Base-by-base conservation (phyloP, 1,140 invertebrate genomes). In the Caenorhabditis brenneri region DNA sequence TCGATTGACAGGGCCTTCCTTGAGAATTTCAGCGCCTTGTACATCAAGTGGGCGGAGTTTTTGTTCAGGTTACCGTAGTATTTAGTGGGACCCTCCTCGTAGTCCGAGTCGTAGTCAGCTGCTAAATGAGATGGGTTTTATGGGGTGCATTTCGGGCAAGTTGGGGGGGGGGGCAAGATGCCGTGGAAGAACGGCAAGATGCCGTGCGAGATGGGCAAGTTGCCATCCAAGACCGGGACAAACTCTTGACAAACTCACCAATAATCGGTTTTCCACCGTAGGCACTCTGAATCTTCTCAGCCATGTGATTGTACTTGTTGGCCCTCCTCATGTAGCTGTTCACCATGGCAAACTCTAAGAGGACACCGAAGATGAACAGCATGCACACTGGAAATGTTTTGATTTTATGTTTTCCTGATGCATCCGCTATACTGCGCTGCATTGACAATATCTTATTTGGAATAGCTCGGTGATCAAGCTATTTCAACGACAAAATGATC, bases 261-360 rank as follows among this genome's bases (percentile, higher is more conserved):
- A 78, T 60, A 15, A 33, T 82, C 22, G 36, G 55, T 15, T 81
- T 74, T 27, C 58, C 39, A 10, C 80, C 55, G 60, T 74, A 33
- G 7, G 31, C 81, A 29, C 42, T 49, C 27, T 81, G 79, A 6
- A 85, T 27, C 39, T 85, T 85, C 31, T 85, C 84, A 48, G 87
- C 87, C 84, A 88, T 86, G 19, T 85, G 82, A 22, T 88, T 80
- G 60, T 85, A 87, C 60, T 87, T 86, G 49, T 88, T 85, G 9
- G 87, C 87, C 65, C 85, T 33, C 81, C 87, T 58, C 87, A 88
- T 88, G 65, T 87, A 88, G 33, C 60, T 85, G 92, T 97, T 97
- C 79, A 97, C 96, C 81, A 97, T 93, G 27, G 96, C 96, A 90
- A 97, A 97, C 92, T 97, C 96, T 60, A 97, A 93, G 83, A 97